Percentiles rank a stretch among this genome's conserved stretches.
phyloP scores from a whole-genome alignment of 2,113 vertebrate species.

The Pollachius pollachius region DNA sequence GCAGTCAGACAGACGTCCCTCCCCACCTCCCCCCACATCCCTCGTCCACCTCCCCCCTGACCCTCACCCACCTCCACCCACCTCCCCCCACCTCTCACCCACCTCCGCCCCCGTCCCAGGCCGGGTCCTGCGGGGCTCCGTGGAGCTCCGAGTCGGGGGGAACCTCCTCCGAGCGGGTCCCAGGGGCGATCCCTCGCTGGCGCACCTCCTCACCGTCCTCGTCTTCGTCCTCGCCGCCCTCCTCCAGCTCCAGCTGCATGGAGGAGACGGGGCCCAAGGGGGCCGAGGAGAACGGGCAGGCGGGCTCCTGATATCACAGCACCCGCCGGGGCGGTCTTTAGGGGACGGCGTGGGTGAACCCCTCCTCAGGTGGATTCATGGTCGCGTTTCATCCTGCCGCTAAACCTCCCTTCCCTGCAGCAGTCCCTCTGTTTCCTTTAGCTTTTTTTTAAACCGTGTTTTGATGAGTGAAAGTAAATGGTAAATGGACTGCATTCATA shows the following conservation, averaged over 20 bases:
- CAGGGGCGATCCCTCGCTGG: background rate
- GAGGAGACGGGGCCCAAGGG: conserved; percentile 51
- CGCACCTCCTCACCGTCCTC: background rate
- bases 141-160: background rate
- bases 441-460: too few species aligned
- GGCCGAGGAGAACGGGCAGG: conserved; percentile 3
- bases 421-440: too few species aligned
- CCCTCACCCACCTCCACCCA: background rate
- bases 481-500: too few species aligned
- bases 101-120: conserved; percentile 54
- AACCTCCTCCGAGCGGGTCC: background rate
- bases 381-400: too few species aligned
- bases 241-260: conserved; percentile 72
- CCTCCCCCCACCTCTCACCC: too few species aligned
- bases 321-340: background rate
- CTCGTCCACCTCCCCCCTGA: too few species aligned
- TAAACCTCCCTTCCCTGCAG: too few species aligned
- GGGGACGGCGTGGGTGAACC: background rate
- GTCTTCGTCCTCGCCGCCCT: conserved; percentile 52
- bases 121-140: conserved; percentile 34
- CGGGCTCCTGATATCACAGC: conserved; percentile 46
- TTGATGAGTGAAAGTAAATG: too few species aligned
- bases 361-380: background rate
- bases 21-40: too few species aligned
- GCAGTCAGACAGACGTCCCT: too few species aligned